Evolutionary conservation across 1,140 invertebrate species (phyloP), one percentile per base, ranked within the genome.

Genomic region (Brachionus rotundiformis): DNA sequence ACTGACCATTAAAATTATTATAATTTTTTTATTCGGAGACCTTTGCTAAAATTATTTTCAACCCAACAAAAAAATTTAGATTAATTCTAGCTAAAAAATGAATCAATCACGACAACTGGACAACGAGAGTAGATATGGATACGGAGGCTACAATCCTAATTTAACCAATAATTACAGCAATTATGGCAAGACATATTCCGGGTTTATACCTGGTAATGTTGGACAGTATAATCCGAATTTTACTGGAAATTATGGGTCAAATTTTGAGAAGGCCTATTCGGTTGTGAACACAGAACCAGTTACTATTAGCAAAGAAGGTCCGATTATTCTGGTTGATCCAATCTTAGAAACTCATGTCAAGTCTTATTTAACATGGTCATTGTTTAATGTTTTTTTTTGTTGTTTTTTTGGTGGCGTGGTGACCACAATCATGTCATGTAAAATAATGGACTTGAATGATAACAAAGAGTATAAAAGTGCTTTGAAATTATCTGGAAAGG

Each of bases 361-460:
- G 47, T 79, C 76, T 5, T 79, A 79, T 63, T 79, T 79, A 16
- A 79, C 76, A 2, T 79, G 76, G 76, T 79, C 76, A 0, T 25
- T 79, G 6, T 59, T 79, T 23, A 79, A 79, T 39, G 54, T 79
- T 19, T 59, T 79, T 29, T 79, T 54, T 39, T 79, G 76, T 27
- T 79, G 76, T 16, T 59, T 79, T 25, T 59, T 79, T 41, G 76
- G 76, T 3, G 76, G 76, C 11, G 31, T 79, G 31, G 59, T 59
- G 3, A 79, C 76, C 0, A 79, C 76, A 29, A 33, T 59, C n/a
- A 33, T 79, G 76, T 79, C 76, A 23, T 79, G 76, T 41, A 79
- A 79, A 33, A 11, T 79, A 39, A 79, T 79, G 76, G 19, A 49
- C 11, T 41, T 79, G 2, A 79, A 79, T 41, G 76, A 79, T 63